These are phyloP conservation scores for Drosophila longiperda DNA, from an alignment of 2,888 invertebrate species.

Conservation along the genomic window DNA sequence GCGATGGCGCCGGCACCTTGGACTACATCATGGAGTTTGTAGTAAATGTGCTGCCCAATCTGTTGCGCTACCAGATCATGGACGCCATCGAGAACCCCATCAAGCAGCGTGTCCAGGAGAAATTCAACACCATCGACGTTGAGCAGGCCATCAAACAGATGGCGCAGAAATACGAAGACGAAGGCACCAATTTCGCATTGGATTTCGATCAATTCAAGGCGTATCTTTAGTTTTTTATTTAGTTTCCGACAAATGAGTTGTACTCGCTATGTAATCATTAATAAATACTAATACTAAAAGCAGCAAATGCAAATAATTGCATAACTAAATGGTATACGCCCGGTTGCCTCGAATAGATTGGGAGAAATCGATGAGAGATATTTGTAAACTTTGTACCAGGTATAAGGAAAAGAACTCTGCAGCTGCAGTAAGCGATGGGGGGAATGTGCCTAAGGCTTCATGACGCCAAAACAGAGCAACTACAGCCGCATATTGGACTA, in stretches of 20 bases:
- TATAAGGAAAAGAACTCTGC: too few relatives aligned
- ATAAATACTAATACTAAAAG: slow-evolving; percentile 29
- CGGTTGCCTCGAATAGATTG: neutral
- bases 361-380: neutral
- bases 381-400: too few relatives aligned
- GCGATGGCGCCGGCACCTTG: slow-evolving; percentile 93
- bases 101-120: slow-evolving; percentile 89
- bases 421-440: neutral
- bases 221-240: neutral
- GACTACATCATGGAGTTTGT: slow-evolving; percentile 93
- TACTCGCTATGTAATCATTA: slow-evolving; percentile 18
- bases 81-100: slow-evolving; percentile 93
- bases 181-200: slow-evolving; percentile 72
- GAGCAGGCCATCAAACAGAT: slow-evolving; percentile 90
- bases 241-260: slow-evolving; percentile 8
- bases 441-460: slow-evolving; percentile 66
- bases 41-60: slow-evolving; percentile 93
- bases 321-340: neutral
- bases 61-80: slow-evolving; percentile 94
- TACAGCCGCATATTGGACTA: slow-evolving; percentile 90
- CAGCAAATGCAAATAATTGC: neutral
- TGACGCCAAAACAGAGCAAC: slow-evolving; percentile 87
- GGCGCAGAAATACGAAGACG: slow-evolving; percentile 88
- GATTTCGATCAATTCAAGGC: slow-evolving; percentile 68
- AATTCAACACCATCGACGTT: slow-evolving; percentile 89